Percentiles rank a stretch among this genome's conserved stretches.
phyloP scores from a whole-genome alignment of 2,797 vertebrate species.

The Tachyglossus aculeatus region DNA sequence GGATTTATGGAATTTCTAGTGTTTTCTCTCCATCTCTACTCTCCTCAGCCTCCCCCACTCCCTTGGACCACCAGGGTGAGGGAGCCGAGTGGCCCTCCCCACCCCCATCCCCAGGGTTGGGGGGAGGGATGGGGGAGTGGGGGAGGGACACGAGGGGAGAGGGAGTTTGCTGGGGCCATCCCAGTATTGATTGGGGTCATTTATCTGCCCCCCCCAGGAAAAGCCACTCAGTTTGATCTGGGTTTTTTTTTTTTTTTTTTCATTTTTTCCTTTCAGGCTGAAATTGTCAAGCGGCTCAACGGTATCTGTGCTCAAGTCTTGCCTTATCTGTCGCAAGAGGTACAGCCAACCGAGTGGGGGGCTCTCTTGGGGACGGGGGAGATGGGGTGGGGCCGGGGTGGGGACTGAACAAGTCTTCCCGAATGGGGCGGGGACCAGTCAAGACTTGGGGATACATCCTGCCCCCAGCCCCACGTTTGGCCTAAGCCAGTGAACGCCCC shows the following conservation, averaged over 20 bases:
- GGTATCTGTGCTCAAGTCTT: slow-evolving; percentile 97
- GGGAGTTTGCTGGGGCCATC: background rate
- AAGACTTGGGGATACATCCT: too few relatives aligned
- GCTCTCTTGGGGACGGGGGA: too few relatives aligned
- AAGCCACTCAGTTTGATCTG: too few relatives aligned
- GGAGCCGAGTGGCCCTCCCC: fast-evolving
- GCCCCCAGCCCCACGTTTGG: background rate
- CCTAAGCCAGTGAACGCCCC: background rate
- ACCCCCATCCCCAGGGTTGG: background rate
- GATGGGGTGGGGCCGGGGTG: background rate
- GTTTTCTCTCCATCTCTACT: background rate
- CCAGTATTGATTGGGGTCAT: background rate
- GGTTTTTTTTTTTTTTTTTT: background rate
- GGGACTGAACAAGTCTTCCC: background rate
- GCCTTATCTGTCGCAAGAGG: slow-evolving; percentile 98
- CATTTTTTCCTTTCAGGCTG: slow-evolving; percentile 84
- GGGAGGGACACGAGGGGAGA: background rate
- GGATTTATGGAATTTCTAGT: background rate
- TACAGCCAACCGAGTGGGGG: too few relatives aligned
- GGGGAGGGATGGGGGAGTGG: background rate
- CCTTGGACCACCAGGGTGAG: background rate
- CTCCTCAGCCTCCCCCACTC: background rate
- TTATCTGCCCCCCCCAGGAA: too few relatives aligned
- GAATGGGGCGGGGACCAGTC: background rate
- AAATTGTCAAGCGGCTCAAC: slow-evolving; percentile 97